Evolutionary conservation across 2,888 invertebrate genomes (phyloP), one percentile per base, ranked within the genome.

Genomic region (Linnaemya tessellans): DNA sequence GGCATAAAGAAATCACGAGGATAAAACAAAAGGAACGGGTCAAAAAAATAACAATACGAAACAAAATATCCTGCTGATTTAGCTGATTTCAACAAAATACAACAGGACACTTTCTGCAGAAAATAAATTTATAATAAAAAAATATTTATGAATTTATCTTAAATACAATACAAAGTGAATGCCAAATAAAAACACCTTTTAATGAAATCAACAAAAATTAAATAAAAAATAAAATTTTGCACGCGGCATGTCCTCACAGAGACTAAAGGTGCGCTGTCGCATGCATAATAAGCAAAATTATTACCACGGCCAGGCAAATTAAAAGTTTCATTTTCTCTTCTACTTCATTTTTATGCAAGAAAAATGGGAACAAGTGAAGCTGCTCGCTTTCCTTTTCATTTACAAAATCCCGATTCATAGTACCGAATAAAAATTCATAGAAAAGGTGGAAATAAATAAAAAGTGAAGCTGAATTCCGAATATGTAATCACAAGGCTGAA

Each of bases 201-300:
- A 41, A 43, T 11, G 56, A 70, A 67, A 49, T 18, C 30, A 30
- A 46, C 10, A 10, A 67, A 67, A 30, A 18, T 30, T 30, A 30
- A 46, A 18, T 3, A 67, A 46, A 65, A 46, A 18, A 18, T 15
- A 20, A 15, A 64, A 43, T 43, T 25, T 65, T 30, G 4, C 13
- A 46, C 11, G n/a, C 10, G 22, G 25, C 25, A 65, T 65, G 43
- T 41, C 3, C 13, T 54, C 13, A 13, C 8, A 51, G 49, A 35
- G 46, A 49, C 10, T 15, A 43, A 49, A 68, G 46, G 58, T 51
- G 38, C 49, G 20, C 49, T 51, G 25, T 38, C 49, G 68, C 22
- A 41, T 78, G 78, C 68, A 79, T 60, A 70, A 79, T 79, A 79
- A 68, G 68, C 49, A 54, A 78, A 68, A 68, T 77, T 68, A 51